phyloP scores from a whole-genome alignment of 2,797 vertebrate genomes.

The Nannoperca obscura region DNA sequence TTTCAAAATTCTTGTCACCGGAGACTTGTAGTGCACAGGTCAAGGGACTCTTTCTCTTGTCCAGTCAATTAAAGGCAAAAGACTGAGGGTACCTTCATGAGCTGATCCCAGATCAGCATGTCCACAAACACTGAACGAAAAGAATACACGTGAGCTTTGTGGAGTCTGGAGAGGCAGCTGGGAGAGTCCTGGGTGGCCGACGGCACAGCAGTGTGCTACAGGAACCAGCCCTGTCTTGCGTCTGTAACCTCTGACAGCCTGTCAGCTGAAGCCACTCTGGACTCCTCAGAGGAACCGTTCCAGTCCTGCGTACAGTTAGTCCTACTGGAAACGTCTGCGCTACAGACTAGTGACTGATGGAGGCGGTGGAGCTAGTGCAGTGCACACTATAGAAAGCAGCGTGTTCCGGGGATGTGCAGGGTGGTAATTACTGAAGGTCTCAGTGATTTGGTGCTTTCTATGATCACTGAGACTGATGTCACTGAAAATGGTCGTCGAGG shows the following conservation, averaged over 20 bases:
- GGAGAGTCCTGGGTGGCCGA: constrained; percentile 12
- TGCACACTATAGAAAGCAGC: constrained; percentile 24
- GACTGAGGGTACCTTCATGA: constrained; percentile 60
- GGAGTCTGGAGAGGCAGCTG: constrained; percentile 43
- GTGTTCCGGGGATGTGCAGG: constrained; percentile 20
- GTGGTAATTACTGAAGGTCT: constrained; percentile 26
- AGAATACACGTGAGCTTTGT: constrained; percentile 37
- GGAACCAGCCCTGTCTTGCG: constrained; percentile 78
- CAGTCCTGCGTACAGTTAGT: constrained; percentile 27
- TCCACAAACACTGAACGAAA: constrained; percentile 55
- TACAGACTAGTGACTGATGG: constrained; percentile 42
- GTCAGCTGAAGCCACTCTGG: constrained; percentile 49
- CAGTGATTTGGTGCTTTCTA: constrained; percentile 41
- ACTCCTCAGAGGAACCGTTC: constrained; percentile 28
- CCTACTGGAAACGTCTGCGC: constrained; percentile 41
- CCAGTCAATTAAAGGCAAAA: constrained; percentile 76
- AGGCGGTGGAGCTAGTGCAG: constrained; percentile 44
- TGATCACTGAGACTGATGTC: constrained; percentile 28
- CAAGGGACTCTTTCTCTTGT: constrained; percentile 68
- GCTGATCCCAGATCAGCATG: constrained; percentile 78
- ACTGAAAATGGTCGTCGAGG: constrained; percentile 39
- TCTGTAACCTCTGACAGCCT: constrained; percentile 47
- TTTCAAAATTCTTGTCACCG: constrained; percentile 64
- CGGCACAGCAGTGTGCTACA: constrained; percentile 58
- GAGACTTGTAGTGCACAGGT: constrained; percentile 75